These are phyloP conservation scores for Petrocephalus microphthalmus DNA, from an alignment of 2,113 vertebrate genomes.

Conservation along the genomic window DNA sequence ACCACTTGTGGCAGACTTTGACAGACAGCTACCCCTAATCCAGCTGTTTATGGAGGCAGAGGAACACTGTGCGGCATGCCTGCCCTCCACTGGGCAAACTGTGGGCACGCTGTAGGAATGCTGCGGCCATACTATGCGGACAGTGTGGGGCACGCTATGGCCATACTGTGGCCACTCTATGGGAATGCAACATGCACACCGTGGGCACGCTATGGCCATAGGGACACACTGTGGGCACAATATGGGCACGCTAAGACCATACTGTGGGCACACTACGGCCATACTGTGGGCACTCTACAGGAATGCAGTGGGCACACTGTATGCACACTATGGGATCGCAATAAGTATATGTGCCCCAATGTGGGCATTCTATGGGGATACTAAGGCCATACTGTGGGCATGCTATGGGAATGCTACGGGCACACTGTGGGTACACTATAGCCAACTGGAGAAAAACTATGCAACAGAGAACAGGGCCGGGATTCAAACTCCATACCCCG, in stretches of 20 bases:
- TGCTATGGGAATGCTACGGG: too few species aligned
- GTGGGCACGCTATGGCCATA: too few species aligned
- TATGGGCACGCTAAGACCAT: too few species aligned
- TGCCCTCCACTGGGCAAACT: neutral
- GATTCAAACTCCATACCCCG: neutral
- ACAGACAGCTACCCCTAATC: neutral
- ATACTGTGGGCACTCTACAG: too few species aligned
- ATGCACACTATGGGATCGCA: too few species aligned
- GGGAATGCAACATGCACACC: neutral
- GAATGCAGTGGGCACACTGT: too few species aligned
- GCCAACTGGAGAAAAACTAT: neutral
- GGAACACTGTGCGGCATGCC: neutral
- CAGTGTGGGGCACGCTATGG: neutral
- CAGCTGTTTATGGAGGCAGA: neutral
- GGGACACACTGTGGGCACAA: too few species aligned
- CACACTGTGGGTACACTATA: too few species aligned
- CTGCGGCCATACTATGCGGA: neutral
- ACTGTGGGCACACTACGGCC: neutral
- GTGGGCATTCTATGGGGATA: too few species aligned
- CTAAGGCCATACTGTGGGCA: too few species aligned
- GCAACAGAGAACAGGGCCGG: neutral
- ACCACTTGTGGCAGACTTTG: neutral
- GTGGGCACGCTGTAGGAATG: neutral
- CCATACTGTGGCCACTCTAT: neutral
- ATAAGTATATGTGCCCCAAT: too few species aligned